Base-by-base conservation (phyloP, 2,888 invertebrate genomes). In the Epicampocera succincta region DNA sequence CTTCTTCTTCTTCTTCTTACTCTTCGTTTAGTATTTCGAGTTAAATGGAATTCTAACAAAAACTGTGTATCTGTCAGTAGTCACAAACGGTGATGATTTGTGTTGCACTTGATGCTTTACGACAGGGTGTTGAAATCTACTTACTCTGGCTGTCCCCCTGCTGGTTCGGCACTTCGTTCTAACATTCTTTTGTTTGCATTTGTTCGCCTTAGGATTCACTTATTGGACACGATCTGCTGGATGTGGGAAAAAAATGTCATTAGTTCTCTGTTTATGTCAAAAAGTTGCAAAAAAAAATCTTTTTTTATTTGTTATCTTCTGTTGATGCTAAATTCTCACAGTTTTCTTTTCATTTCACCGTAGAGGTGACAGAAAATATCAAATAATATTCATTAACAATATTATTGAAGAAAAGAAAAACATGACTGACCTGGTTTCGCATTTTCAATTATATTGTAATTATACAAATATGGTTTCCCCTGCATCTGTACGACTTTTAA, bases 41-140 rank as follows among this genome's bases (percentile, higher is more conserved):
- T 15, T 63, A 54, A 25, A 19, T 40, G 50, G 9, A 13, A 38
- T 60, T 21, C 48, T 15, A 38, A 13, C 12, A 11, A 15, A 65
- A 50, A 56, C n/a, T 38, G 33, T 46, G 3, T 25, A n/a, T 33
- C 58, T 65, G 38, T 52, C 63, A 66, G 68, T 68, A 66, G 75
- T 66, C 8, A 50, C 66, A 66, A 56, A 50, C 17, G 72, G 25
- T 74, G 21, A 54, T 77, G 54, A 68, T 81, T 72, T 74, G 73
- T 74, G 69, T 74, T 74, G 29, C 73, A 81, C 73, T 77, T 81
- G 80, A 63, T 77, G 42, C 56, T 56, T 54, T 19, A 44, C 17
- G n/a, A 74, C 66, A 58, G 73, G 69, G 81, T 82, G 81, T 82
- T 82, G 78, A 82, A 82, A 82, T 63, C 63, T 71, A 58, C 33